A percentile compares a stretch with the other conserved stretches of the same genome.
These are phyloP conservation scores for Bufotes viridis DNA, from an alignment of 2,797 vertebrate genomes.

Conservation along the genomic window DNA sequence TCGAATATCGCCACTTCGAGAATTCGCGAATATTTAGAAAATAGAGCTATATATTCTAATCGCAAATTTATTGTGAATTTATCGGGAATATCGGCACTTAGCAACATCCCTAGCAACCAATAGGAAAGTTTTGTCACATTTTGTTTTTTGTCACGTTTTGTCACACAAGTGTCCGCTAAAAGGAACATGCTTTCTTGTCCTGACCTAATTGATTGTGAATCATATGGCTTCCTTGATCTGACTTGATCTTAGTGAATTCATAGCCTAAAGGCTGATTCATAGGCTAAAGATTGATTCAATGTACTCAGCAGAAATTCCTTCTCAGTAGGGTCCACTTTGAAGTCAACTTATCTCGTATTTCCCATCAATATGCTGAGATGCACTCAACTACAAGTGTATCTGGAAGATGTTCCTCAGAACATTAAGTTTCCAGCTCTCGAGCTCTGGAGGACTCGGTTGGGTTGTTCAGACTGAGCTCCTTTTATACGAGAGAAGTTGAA, in stretches of 20 bases:
- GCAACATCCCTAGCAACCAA: too few relatives aligned
- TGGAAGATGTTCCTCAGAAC: constrained; percentile 2
- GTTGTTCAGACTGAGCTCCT: background rate
- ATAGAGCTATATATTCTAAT: too few relatives aligned
- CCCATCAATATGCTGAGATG: background rate
- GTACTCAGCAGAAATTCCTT: background rate
- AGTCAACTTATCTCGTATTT: background rate
- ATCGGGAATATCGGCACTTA: too few relatives aligned
- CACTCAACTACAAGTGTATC: background rate
- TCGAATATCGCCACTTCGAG: too few relatives aligned
- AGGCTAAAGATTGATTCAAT: background rate
- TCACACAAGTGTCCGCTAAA: background rate
- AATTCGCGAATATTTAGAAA: too few relatives aligned
- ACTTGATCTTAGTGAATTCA: background rate
- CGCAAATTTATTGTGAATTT: too few relatives aligned
- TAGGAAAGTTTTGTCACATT: too few relatives aligned
- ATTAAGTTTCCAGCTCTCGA: background rate
- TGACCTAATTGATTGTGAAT: background rate
- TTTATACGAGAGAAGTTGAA: constrained; percentile 26
- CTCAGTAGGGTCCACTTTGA: background rate
- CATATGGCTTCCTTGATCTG: background rate
- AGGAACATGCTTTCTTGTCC: background rate
- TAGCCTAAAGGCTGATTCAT: background rate
- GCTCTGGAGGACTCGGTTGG: constrained; percentile 23
- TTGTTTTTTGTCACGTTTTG: too few relatives aligned